phyloP scores from a whole-genome alignment of 2,113 vertebrate species.

The Anseranas semipalmata region DNA sequence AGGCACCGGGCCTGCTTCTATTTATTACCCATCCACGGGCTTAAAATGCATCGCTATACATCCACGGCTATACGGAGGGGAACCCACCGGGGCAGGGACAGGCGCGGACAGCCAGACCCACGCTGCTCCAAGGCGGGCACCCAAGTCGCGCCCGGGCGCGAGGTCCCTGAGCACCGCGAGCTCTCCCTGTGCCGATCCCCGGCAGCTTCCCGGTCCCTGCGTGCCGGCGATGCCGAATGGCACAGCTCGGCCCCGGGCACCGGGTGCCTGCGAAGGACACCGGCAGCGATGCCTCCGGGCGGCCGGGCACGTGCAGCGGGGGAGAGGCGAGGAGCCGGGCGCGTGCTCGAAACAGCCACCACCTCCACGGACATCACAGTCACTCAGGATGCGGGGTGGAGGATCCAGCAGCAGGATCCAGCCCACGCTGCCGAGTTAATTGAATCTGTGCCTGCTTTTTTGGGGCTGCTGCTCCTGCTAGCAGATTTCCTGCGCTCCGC shows the following conservation, averaged over 20 bases:
- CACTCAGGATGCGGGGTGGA: background rate
- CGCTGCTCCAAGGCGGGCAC: rapidly evolving
- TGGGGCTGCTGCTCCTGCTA: background rate
- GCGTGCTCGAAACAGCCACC: background rate
- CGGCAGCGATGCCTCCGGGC: background rate
- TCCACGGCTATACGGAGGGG: background rate
- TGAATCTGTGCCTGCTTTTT: background rate
- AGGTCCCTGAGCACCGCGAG: background rate
- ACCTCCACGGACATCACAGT: background rate
- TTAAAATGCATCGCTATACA: background rate
- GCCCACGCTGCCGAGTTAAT: background rate
- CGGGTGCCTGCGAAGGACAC: rapidly evolving
- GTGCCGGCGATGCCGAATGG: no score
- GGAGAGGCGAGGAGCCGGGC: background rate
- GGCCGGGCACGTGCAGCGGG: rapidly evolving
- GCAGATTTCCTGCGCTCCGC: background rate
- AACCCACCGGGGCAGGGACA: background rate
- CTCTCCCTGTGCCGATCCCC: background rate
- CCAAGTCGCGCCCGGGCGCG: background rate
- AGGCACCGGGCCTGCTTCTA: slow-evolving; percentile 49
- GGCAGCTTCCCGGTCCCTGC: no score
- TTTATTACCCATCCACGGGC: slow-evolving; percentile 45
- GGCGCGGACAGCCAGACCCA: background rate
- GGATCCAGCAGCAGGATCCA: slow-evolving; percentile 44
- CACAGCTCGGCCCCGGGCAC: background rate